Evolutionary conservation across 2,113 vertebrate genomes (phyloP).

Genomic region (Nibea coibor): DNA sequence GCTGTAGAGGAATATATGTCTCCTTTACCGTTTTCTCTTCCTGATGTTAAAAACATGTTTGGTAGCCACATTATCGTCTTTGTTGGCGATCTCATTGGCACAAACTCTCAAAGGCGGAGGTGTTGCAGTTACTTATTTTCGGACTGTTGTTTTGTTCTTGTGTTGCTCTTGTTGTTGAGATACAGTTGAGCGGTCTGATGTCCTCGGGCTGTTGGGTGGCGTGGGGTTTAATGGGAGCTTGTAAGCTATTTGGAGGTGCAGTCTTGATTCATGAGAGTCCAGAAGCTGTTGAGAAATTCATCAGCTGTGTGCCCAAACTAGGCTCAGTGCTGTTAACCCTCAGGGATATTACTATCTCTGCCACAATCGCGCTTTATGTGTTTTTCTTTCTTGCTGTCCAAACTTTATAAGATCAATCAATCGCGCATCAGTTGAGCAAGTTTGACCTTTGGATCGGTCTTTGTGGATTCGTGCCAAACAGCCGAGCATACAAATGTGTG

Average conservation of each 20-base stretch:
- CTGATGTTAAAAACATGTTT: neutral
- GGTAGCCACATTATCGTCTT: neutral
- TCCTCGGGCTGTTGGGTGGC: slow-evolving; percentile 25
- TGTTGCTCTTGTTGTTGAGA: slow-evolving; percentile 2
- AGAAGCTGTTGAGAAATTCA: slow-evolving; percentile 21
- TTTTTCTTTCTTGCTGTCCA: too few species aligned
- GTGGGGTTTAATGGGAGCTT: slow-evolving; percentile 6
- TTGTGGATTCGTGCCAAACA: too few species aligned
- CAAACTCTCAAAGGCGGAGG: neutral
- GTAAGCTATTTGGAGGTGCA: slow-evolving; percentile 9
- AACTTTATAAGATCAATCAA: too few species aligned
- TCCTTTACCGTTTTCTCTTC: neutral
- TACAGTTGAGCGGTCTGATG: neutral
- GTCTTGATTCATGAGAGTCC: slow-evolving; percentile 50
- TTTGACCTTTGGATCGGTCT: neutral
- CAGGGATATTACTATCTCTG: slow-evolving; percentile 7
- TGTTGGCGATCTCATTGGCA: neutral
- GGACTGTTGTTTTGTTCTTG: neutral
- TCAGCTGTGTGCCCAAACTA: neutral
- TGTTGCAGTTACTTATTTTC: neutral
- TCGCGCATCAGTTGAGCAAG: too few species aligned
- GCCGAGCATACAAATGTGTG: neutral
- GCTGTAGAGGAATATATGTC: neutral
- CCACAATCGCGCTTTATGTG: neutral
- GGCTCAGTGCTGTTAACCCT: neutral